Percentiles rank a stretch among this genome's conserved stretches.
Conservation (phyloP, 2,113 vertebrate genomes). For the Vidua chalybeata region DNA sequence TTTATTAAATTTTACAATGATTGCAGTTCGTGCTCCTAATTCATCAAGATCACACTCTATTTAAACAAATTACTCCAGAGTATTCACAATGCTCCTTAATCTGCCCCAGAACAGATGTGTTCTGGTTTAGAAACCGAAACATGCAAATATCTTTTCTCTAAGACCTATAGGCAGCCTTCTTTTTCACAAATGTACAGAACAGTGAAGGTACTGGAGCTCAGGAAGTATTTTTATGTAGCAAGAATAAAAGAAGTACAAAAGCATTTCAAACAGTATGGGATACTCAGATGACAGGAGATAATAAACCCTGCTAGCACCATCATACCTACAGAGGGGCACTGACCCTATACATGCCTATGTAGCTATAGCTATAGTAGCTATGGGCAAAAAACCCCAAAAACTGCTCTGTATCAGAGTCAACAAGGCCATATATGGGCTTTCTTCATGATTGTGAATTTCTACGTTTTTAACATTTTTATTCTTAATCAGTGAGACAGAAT, state of each 20-base stretch:
- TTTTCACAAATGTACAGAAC: background rate
- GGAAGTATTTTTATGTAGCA: background rate
- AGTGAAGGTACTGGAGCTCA: background rate
- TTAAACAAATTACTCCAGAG: slow-evolving; percentile 54
- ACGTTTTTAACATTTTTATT: background rate
- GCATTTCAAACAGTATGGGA: background rate
- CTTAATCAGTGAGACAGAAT: background rate
- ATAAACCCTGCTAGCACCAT: background rate
- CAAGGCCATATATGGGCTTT: background rate
- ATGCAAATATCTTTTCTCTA: background rate
- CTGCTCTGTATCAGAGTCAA: background rate
- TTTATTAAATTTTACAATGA: slow-evolving; percentile 49
- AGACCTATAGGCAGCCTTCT: background rate
- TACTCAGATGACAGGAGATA: background rate
- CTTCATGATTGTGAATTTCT: background rate
- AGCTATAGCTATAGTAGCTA: background rate
- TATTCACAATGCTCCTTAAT: background rate
- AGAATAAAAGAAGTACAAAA: background rate
- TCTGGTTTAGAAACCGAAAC: slow-evolving; percentile 36
- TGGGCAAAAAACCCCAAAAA: too few relatives aligned
- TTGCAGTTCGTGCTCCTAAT: background rate
- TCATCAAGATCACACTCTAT: slow-evolving; percentile 45
- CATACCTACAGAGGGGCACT: background rate
- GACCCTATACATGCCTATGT: background rate
- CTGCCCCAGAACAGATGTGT: slow-evolving; percentile 22